Evolutionary conservation across 2,888 invertebrate species (phyloP).

Genomic region (Drosophila antonietae): DNA sequence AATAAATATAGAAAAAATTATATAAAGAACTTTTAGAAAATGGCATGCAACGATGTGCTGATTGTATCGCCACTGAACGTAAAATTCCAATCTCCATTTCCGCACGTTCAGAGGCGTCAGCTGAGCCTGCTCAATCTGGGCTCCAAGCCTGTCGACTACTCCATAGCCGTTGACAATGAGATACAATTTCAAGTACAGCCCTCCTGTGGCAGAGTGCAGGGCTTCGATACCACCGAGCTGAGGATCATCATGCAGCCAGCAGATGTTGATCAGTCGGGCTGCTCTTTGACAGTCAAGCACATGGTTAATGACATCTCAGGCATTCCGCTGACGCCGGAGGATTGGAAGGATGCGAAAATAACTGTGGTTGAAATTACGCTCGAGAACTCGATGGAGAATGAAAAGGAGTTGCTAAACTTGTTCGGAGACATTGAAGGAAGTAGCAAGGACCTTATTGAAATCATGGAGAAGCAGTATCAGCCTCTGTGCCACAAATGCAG

Average conservation of each 20-base stretch:
- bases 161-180: slow-evolving; percentile 5
- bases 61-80: slow-evolving; percentile 33
- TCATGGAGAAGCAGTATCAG: not conserved
- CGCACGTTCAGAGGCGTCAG: slow-evolving; percentile 35
- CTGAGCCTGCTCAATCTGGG: slow-evolving; percentile 44
- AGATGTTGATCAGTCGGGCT: fast-evolving
- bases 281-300: slow-evolving; percentile 15
- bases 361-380: slow-evolving; percentile 16
- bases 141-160: slow-evolving; percentile 17
- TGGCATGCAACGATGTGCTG: slow-evolving; percentile 24
- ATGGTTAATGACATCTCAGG: not conserved
- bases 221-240: slow-evolving; percentile 47
- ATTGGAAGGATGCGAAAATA: slow-evolving; percentile 4
- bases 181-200: not conserved
- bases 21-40: slow-evolving; percentile 4
- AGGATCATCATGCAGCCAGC: slow-evolving; percentile 33
- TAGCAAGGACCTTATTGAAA: not conserved
- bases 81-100: slow-evolving; percentile 37
- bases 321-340: fast-evolving
- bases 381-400: not conserved
- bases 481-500: slow-evolving; percentile 24
- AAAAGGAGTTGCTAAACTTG: slow-evolving; percentile 1
- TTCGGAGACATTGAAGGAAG: not conserved
- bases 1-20: not conserved
- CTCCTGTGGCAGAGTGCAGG: slow-evolving; percentile 10